Conservation (phyloP, 2,113 vertebrate species). For the Stigmatopora argus region DNA sequence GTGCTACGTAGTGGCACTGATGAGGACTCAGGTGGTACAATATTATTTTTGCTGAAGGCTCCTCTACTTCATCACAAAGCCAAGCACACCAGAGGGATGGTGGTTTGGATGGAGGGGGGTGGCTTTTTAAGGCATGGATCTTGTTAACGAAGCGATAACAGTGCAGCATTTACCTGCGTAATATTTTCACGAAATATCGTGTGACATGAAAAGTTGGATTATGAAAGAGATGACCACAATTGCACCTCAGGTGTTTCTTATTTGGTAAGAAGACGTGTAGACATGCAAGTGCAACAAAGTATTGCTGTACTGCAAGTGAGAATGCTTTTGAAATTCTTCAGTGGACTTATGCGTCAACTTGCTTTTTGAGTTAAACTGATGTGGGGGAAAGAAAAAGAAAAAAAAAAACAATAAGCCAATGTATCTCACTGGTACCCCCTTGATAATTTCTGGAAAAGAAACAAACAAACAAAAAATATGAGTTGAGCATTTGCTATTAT, state of each 20-base stretch:
- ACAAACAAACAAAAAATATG: conserved; percentile 3
- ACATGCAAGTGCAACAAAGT: conserved; percentile 31
- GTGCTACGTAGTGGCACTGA: conserved; percentile 57
- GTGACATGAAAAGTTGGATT: conserved; percentile 3
- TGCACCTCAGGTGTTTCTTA: conserved; percentile 45
- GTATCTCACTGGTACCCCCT: neutral
- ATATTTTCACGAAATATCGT: conserved; percentile 8
- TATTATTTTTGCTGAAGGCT: conserved; percentile 67
- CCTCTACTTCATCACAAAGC: conserved; percentile 61
- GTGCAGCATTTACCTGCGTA: conserved; percentile 1
- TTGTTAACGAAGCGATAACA: conserved; percentile 17
- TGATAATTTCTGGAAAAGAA: conserved; percentile 21
- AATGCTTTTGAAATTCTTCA: conserved; percentile 43
- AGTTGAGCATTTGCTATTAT: conserved; percentile 3
- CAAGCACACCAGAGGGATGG: conserved; percentile 34
- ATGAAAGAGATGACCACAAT: conserved; percentile 1
- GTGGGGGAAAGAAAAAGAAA: neutral
- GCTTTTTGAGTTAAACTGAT: conserved; percentile 29
- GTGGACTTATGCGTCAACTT: conserved; percentile 28
- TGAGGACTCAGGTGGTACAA: conserved; percentile 69
- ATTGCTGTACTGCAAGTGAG: conserved; percentile 37
- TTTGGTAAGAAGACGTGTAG: conserved; percentile 24
- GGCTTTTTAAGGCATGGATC: conserved; percentile 1
- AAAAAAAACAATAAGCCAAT: neutral
- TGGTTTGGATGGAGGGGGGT: neutral